These are phyloP conservation scores for Sycobia sp. DNA, from an alignment of 1,140 invertebrate species.

Conservation along the genomic window DNA sequence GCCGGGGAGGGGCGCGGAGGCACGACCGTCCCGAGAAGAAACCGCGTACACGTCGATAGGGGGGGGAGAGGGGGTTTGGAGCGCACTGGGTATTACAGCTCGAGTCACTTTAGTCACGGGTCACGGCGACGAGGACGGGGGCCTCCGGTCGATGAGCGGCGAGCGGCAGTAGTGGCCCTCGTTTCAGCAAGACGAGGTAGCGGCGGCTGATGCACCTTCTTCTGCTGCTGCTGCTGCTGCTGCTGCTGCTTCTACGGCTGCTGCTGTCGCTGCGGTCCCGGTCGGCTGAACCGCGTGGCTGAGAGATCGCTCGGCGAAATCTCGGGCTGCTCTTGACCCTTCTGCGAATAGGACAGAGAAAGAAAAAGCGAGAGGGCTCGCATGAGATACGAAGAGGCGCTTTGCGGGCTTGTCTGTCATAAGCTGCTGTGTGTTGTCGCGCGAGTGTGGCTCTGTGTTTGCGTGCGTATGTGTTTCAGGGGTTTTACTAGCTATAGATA, in stretches of 20 bases:
- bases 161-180: too few relatives aligned
- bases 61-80: too few relatives aligned
- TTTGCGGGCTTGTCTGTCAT: slow-evolving; percentile 17
- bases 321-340: not conserved
- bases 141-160: too few relatives aligned
- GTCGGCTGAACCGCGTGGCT: not conserved
- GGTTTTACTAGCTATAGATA: too few relatives aligned
- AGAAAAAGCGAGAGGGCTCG: slow-evolving; percentile 21
- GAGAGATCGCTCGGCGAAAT: not conserved
- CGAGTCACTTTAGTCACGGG: too few relatives aligned
- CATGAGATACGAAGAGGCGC: slow-evolving; percentile 14
- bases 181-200: too few relatives aligned
- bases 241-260: not conserved
- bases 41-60: too few relatives aligned
- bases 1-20: too few relatives aligned
- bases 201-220: not conserved
- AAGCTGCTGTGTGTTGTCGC: not conserved
- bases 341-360: slow-evolving; percentile 26
- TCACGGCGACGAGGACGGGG: too few relatives aligned
- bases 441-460: not conserved
- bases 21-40: too few relatives aligned
- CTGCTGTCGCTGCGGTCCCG: not conserved
- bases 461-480: too few relatives aligned
- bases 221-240: not conserved
- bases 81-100: too few relatives aligned